phyloP scores from a whole-genome alignment of 2,113 vertebrate genomes.

The Atherinomorus stipes region DNA sequence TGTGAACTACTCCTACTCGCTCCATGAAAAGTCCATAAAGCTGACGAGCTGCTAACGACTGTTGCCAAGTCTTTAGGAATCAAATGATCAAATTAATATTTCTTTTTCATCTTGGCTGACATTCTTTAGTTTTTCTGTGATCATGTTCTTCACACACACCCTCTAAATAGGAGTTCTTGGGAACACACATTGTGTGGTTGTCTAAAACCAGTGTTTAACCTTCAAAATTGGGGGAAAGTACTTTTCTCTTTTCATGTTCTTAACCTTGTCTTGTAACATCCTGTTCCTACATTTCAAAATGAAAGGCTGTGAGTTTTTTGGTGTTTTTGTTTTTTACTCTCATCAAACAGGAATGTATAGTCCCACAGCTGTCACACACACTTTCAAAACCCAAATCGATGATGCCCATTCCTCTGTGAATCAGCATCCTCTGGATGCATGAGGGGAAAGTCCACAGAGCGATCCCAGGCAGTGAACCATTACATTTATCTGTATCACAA shows the following conservation, averaged over 20 bases:
- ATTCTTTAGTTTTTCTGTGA: not conserved
- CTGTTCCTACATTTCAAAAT: constrained; percentile 12
- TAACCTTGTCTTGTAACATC: constrained; percentile 25
- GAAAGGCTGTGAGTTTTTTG: too few species aligned
- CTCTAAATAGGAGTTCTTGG: not conserved
- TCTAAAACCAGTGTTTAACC: constrained; percentile 9
- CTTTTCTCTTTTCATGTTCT: constrained; percentile 4
- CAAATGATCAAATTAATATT: constrained; percentile 63
- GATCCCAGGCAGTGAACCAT: constrained; percentile 46
- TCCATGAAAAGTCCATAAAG: constrained; percentile 73
- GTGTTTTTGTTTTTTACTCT: not conserved
- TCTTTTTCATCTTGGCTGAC: constrained; percentile 28
- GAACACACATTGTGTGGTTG: constrained; percentile 2
- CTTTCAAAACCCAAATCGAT: constrained; percentile 17
- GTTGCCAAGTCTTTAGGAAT: constrained; percentile 59
- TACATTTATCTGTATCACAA: constrained; percentile 55
- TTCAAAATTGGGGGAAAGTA: not conserved
- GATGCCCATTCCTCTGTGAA: constrained; percentile 33
- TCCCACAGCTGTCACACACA: constrained; percentile 49
- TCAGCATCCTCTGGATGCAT: constrained; percentile 34
- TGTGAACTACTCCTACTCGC: constrained; percentile 74
- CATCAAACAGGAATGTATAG: constrained; percentile 23
- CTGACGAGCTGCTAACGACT: constrained; percentile 56
- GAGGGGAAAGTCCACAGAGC: constrained; percentile 1
- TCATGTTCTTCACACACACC: not conserved